These are phyloP conservation scores for Linurgus olivaceus DNA, from an alignment of 2,797 vertebrate genomes.

Conservation along the genomic window DNA sequence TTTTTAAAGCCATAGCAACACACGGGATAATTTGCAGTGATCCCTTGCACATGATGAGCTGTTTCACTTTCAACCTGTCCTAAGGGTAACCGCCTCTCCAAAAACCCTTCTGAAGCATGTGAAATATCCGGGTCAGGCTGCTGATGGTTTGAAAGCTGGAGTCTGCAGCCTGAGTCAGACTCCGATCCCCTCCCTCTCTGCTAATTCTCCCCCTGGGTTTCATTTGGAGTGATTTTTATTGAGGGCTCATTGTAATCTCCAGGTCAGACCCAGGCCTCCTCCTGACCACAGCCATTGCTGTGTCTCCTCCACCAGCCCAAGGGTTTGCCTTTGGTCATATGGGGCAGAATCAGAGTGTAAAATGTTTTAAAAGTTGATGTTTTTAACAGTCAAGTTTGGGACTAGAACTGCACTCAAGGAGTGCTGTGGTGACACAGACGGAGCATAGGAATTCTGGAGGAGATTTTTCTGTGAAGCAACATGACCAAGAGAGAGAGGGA, in stretches of 20 bases:
- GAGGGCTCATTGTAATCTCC: not conserved
- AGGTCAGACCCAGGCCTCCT: not conserved
- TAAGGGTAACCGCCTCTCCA: not conserved
- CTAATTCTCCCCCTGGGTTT: not conserved
- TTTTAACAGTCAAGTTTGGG: not conserved
- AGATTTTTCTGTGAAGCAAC: not conserved
- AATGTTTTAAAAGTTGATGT: not conserved
- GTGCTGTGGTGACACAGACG: rapidly evolving
- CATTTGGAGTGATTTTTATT: not conserved
- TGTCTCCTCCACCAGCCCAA: not conserved
- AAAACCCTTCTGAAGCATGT: not conserved
- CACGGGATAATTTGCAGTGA: not conserved
- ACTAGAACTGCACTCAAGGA: not conserved
- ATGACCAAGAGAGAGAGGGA: not conserved
- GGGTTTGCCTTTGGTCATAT: not conserved
- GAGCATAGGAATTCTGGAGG: not conserved
- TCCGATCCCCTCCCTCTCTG: not conserved
- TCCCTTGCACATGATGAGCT: not conserved
- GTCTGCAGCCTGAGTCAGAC: not conserved
- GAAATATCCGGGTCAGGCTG: not conserved
- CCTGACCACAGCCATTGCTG: rapidly evolving
- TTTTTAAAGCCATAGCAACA: not conserved
- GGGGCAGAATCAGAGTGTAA: not conserved
- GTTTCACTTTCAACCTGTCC: not conserved
- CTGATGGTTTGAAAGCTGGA: not conserved